These are phyloP conservation scores for Danaus melanippus DNA, from an alignment of 1,140 invertebrate species.

Conservation along the genomic window DNA sequence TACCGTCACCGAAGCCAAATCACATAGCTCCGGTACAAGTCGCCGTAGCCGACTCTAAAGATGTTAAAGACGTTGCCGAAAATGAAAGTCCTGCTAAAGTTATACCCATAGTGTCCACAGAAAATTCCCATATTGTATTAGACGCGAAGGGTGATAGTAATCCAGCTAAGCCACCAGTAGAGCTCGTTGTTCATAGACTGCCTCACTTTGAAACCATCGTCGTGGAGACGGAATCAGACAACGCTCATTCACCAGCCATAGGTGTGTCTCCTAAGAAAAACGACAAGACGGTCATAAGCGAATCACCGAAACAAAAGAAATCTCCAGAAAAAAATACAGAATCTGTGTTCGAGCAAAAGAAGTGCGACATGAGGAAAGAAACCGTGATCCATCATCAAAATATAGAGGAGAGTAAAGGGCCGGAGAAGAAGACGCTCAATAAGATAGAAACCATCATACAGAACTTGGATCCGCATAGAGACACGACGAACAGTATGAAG, in stretches of 20 bases:
- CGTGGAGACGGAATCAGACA: slow-evolving; percentile 58
- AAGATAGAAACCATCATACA: slow-evolving; percentile 62
- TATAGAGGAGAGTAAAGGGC: slow-evolving; percentile 42
- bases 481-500: slow-evolving; percentile 29
- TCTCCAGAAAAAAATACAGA: slow-evolving; percentile 47
- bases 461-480: slow-evolving; percentile 50
- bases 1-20: slow-evolving; percentile 56
- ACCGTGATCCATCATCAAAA: slow-evolving; percentile 64
- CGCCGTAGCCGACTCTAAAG: slow-evolving; percentile 44
- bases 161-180: slow-evolving; percentile 34
- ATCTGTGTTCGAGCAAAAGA: slow-evolving; percentile 37
- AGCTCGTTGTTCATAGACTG: slow-evolving; percentile 49
- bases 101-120: slow-evolving; percentile 61
- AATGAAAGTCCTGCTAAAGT: slow-evolving; percentile 56
- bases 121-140: slow-evolving; percentile 60
- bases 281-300: slow-evolving; percentile 53
- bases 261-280: slow-evolving; percentile 50
- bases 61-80: slow-evolving; percentile 42
- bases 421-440: slow-evolving; percentile 53
- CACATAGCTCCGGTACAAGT: slow-evolving; percentile 31
- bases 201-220: slow-evolving; percentile 58
- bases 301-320: slow-evolving; percentile 48
- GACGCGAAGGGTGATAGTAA: slow-evolving; percentile 49
- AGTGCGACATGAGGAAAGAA: slow-evolving; percentile 56
- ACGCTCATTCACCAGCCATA: slow-evolving; percentile 33